Percentiles rank a stretch among this genome's conserved stretches.
Conservation (phyloP, 2,797 vertebrate species). For the Lacerta bilineata region DNA sequence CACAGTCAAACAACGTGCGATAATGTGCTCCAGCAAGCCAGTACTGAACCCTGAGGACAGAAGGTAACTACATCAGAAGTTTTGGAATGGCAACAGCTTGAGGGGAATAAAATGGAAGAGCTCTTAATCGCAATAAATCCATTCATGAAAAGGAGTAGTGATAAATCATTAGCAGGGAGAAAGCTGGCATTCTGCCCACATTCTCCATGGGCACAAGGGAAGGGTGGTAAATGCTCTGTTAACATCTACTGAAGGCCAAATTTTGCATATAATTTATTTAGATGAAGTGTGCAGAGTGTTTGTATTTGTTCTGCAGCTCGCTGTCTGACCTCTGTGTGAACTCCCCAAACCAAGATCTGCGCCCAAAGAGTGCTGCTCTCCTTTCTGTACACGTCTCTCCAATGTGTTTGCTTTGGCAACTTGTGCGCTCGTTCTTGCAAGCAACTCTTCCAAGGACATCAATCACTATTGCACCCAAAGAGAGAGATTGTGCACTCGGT, state of each 20-base stretch:
- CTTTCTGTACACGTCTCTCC: slow-evolving; percentile 85
- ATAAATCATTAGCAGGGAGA: slow-evolving; percentile 64
- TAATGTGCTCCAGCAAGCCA: slow-evolving; percentile 41
- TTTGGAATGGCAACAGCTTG: slow-evolving; percentile 68
- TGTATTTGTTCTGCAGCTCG: slow-evolving; percentile 92
- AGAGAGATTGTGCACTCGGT: slow-evolving; percentile 85
- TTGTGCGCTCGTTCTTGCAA: slow-evolving; percentile 86
- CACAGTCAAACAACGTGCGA: not conserved
- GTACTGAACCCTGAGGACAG: slow-evolving; percentile 55
- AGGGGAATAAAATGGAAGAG: slow-evolving; percentile 68
- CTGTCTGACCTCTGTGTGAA: slow-evolving; percentile 94
- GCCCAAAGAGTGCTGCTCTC: slow-evolving; percentile 85
- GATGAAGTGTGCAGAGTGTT: slow-evolving; percentile 89
- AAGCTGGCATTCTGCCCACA: slow-evolving; percentile 82
- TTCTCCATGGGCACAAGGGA: slow-evolving; percentile 75
- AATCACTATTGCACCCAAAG: slow-evolving; percentile 93
- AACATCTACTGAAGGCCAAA: slow-evolving; percentile 77
- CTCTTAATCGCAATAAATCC: slow-evolving; percentile 77
- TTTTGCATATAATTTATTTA: slow-evolving; percentile 91
- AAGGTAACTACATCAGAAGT: slow-evolving; percentile 76
- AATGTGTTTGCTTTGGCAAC: slow-evolving; percentile 96
- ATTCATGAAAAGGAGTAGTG: slow-evolving; percentile 81
- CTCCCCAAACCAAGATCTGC: slow-evolving; percentile 86
- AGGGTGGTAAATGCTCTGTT: slow-evolving; percentile 75
- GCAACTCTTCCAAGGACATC: slow-evolving; percentile 92